Conservation (phyloP, 1,140 invertebrate species). For the Caligus rogercresseyi region DNA sequence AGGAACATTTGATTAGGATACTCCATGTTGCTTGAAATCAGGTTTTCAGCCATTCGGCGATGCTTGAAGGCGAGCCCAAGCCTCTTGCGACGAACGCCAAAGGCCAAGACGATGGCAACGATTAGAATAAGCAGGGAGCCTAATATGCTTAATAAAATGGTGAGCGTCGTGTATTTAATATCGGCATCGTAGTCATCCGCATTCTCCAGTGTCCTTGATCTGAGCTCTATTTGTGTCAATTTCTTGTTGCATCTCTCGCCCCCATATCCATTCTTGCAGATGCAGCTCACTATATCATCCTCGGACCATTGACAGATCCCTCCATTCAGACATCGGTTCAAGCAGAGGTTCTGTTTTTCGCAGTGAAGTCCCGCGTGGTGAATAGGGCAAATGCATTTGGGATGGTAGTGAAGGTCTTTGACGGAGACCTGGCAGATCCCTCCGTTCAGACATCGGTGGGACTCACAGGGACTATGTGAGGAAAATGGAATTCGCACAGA, state of each 20-base stretch:
- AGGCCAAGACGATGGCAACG: not conserved
- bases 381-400: conserved; percentile 31
- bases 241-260: conserved; percentile 8
- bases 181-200: not conserved
- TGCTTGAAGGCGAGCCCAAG: conserved; percentile 16
- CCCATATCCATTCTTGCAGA: not conserved
- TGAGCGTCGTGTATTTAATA: not conserved
- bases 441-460: conserved; percentile 30
- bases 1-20: conserved; percentile 18
- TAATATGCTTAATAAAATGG: conserved; percentile 4
- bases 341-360: conserved; percentile 34
- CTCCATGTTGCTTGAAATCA: conserved; percentile 7
- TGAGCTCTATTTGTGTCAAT: not conserved
- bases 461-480: conserved; percentile 22
- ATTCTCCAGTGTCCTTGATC: not conserved
- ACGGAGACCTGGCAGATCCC: conserved; percentile 29
- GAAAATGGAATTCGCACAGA: conserved; percentile 20
- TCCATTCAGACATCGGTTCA: conserved; percentile 37
- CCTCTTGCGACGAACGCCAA: not conserved
- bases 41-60: conserved; percentile 15
- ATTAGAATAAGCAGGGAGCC: not conserved
- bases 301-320: conserved; percentile 34
- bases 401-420: not conserved
- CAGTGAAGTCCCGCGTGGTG: conserved; percentile 40
- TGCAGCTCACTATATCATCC: conserved; percentile 1